These are phyloP conservation scores for Crossocerus cetratus DNA, from an alignment of 2,888 invertebrate genomes.

Conservation along the genomic window DNA sequence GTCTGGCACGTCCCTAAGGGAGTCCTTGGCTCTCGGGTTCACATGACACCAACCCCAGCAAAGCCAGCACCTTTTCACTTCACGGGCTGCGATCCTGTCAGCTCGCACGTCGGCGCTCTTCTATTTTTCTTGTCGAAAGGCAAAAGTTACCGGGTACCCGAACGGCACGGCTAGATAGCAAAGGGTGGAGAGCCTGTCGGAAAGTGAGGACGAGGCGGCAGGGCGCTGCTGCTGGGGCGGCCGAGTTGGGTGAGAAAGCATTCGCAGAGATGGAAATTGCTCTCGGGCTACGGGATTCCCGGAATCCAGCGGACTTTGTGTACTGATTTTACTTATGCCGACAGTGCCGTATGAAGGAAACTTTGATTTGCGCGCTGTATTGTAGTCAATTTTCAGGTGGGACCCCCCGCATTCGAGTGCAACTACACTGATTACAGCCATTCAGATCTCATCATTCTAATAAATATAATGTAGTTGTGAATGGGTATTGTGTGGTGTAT, in stretches of 20 bases:
- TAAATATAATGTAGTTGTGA: too few species aligned
- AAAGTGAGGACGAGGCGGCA: not conserved
- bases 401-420: too few species aligned
- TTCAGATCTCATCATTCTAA: too few species aligned
- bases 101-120: not conserved
- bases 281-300: conserved; percentile 51
- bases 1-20: too few species aligned
- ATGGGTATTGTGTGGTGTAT: too few species aligned
- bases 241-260: conserved; percentile 46
- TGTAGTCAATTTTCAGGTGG: too few species aligned
- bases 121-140: conserved; percentile 14
- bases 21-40: too few species aligned
- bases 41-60: too few species aligned
- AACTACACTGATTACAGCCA: too few species aligned
- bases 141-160: conserved; percentile 13
- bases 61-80: too few species aligned
- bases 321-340: conserved; percentile 35
- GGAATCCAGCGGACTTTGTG: conserved; percentile 1
- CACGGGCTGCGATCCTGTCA: conserved; percentile 15
- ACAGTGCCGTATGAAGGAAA: conserved; percentile 4
- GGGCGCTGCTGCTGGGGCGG: not conserved
- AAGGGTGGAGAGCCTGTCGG: not conserved
- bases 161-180: not conserved
- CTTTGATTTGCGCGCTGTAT: too few species aligned
- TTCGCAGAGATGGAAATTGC: conserved; percentile 60